A percentile compares a stretch with the other conserved stretches of the same genome.
Conservation (phyloP, 2,797 vertebrate species). For the Helicolenus hilgendorfi region DNA sequence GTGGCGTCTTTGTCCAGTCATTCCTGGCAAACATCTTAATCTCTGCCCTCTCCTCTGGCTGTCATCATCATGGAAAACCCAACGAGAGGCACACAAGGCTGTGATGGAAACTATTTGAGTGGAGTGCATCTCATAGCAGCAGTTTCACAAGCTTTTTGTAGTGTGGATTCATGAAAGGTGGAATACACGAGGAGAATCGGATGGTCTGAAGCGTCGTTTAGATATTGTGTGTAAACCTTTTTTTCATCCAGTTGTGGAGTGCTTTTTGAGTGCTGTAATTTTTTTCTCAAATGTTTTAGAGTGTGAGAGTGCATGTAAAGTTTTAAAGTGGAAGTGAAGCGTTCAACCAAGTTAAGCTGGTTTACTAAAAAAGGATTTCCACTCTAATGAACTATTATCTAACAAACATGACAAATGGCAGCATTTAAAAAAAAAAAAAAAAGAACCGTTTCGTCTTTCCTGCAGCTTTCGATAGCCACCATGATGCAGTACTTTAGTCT, state of each 20-base stretch:
- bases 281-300: background rate
- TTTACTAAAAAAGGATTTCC: too few relatives aligned
- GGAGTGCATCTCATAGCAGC: background rate
- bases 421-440: too few relatives aligned
- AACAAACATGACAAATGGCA: too few relatives aligned
- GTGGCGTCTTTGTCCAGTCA: slow-evolving; percentile 58
- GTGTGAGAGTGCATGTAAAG: background rate
- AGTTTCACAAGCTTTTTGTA: background rate
- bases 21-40: slow-evolving; percentile 48
- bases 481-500: too few relatives aligned
- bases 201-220: too few relatives aligned
- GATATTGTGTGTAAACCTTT: background rate
- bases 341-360: too few relatives aligned
- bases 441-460: too few relatives aligned
- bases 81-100: slow-evolving; percentile 12
- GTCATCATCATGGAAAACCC: slow-evolving; percentile 56
- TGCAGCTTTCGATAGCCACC: too few relatives aligned
- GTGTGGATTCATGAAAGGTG: background rate
- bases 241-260: background rate
- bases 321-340: background rate
- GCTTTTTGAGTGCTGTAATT: background rate
- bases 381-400: too few relatives aligned
- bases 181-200: background rate
- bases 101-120: slow-evolving; percentile 34
- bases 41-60: slow-evolving; percentile 32